Conservation (phyloP, 1,140 invertebrate genomes). For the Palaemon carinicauda region DNA sequence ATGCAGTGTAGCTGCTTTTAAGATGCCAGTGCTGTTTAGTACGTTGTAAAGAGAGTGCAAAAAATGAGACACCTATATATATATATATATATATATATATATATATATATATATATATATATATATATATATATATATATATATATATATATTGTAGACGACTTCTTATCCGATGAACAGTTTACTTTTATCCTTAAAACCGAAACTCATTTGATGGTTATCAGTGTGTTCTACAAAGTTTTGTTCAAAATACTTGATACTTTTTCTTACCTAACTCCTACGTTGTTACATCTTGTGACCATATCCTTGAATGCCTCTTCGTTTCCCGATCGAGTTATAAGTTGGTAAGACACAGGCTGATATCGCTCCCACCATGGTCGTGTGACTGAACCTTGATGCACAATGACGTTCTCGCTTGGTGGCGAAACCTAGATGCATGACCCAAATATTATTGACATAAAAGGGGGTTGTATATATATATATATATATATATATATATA, state of each 20-base stretch:
- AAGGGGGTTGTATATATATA: neutral
- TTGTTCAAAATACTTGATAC: neutral
- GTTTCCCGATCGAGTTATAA: conserved; percentile 80
- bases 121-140: too few relatives aligned
- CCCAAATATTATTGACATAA: too few relatives aligned
- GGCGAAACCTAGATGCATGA: conserved; percentile 57
- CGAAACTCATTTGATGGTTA: neutral
- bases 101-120: too few relatives aligned
- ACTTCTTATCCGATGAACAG: too few relatives aligned
- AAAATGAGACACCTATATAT: too few relatives aligned
- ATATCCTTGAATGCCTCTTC: conserved; percentile 76
- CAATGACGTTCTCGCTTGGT: conserved; percentile 34
- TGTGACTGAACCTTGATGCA: conserved; percentile 14
- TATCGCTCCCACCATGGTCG: conserved; percentile 85
- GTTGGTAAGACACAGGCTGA: conserved; percentile 86
- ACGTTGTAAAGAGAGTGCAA: too few relatives aligned
- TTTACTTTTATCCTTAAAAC: too few relatives aligned
- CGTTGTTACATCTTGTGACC: conserved; percentile 71
- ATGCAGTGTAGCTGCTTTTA: too few relatives aligned
- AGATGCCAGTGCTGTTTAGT: too few relatives aligned
- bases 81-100: too few relatives aligned
- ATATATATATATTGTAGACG: too few relatives aligned
- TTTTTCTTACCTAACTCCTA: conserved; percentile 64
- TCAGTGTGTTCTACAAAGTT: neutral
- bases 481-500: conserved; percentile 2